phyloP scores from a whole-genome alignment of 1,140 invertebrate species.

The Drosophila takahashii region DNA sequence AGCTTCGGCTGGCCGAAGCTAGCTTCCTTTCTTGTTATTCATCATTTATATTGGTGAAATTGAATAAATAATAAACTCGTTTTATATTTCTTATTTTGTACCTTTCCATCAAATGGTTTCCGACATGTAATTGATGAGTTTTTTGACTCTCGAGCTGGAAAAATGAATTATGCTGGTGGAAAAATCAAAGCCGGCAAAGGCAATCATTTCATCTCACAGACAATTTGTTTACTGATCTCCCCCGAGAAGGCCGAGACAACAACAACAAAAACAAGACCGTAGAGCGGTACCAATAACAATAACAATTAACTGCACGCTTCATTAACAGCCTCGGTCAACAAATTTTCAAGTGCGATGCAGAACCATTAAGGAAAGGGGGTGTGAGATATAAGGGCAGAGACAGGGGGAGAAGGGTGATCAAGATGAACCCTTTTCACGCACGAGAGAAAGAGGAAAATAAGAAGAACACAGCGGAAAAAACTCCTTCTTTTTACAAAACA shows the following conservation, averaged over 20 bases:
- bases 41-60: no score
- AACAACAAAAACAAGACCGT: not conserved
- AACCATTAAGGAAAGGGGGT: constrained; percentile 25
- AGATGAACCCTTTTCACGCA: constrained; percentile 55
- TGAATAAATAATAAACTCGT: no score
- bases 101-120: not conserved
- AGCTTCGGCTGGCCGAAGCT: no score
- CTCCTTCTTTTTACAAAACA: not conserved
- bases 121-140: constrained; percentile 52
- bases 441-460: not conserved
- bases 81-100: no score
- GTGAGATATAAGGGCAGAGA: constrained; percentile 3
- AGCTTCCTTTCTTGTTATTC: no score
- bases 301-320: constrained; percentile 76
- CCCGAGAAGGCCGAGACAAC: constrained; percentile 3
- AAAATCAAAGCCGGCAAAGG: constrained; percentile 55
- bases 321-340: constrained; percentile 75
- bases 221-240: constrained; percentile 63
- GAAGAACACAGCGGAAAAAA: not conserved
- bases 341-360: constrained; percentile 72
- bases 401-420: constrained; percentile 1
- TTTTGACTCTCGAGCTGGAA: constrained; percentile 50
- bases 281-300: constrained; percentile 45
- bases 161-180: constrained; percentile 37
- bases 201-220: constrained; percentile 29